Conservation (phyloP, 2,888 invertebrate species). For the Pollenia angustigena region DNA sequence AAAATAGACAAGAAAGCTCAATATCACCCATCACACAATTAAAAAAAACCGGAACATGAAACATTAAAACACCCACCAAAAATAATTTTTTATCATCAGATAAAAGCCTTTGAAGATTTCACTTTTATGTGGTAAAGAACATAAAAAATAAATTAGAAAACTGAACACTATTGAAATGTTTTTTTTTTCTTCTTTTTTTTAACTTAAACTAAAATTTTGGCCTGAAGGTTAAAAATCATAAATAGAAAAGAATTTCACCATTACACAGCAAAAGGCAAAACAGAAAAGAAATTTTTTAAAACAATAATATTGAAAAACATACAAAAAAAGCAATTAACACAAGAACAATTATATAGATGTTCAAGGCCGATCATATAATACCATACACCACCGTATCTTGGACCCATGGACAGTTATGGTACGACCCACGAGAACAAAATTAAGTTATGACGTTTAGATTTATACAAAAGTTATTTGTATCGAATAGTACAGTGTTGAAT, state of each 20-base stretch:
- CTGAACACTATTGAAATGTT: conserved; percentile 32
- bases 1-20: not conserved
- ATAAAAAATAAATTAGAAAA: conserved; percentile 23
- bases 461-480: no score
- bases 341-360: no score
- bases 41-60: not conserved
- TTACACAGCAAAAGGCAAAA: not conserved
- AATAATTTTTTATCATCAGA: not conserved
- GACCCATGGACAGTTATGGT: no score
- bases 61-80: not conserved
- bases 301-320: no score
- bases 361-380: no score
- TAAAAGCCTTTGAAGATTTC: conserved; percentile 5
- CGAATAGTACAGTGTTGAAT: no score
- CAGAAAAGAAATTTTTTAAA: not conserved
- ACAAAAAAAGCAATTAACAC: no score
- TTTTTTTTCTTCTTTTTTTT: no score
- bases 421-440: no score
- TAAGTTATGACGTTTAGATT: no score
- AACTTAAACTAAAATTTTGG: conserved; percentile 26
- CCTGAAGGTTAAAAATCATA: conserved; percentile 15
- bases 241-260: conserved; percentile 19
- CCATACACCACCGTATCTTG: no score
- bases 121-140: conserved; percentile 27
- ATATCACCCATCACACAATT: conserved; percentile 1